These are phyloP conservation scores for Macrosoma leucophasiata DNA, from an alignment of 2,888 invertebrate species.

Conservation along the genomic window DNA sequence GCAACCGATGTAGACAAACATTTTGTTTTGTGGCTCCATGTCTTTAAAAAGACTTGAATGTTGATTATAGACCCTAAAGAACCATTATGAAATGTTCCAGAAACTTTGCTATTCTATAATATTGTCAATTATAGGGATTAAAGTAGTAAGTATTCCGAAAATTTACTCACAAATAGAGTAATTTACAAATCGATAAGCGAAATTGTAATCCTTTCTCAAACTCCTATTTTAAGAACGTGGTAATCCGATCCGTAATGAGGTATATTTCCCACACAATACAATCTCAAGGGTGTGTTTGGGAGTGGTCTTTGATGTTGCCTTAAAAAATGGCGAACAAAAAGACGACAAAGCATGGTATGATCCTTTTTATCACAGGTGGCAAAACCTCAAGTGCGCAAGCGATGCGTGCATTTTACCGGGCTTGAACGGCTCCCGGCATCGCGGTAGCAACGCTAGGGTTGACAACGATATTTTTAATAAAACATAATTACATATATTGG, in stretches of 20 bases:
- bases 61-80: too few species aligned
- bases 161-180: not conserved
- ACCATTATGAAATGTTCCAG: too few species aligned
- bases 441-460: too few species aligned
- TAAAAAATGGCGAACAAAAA: conserved; percentile 49
- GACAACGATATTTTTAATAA: too few species aligned
- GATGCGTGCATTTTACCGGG: conserved; percentile 51
- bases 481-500: too few species aligned
- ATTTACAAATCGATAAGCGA: conserved; percentile 32
- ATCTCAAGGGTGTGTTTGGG: conserved; percentile 18
- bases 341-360: conserved; percentile 36
- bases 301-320: conserved; percentile 33
- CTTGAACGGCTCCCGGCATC: conserved; percentile 34
- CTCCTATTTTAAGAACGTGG: conserved; percentile 29
- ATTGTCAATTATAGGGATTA: conserved; percentile 8
- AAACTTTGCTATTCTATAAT: too few species aligned
- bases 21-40: too few species aligned
- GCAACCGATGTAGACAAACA: too few species aligned
- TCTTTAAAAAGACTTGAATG: too few species aligned
- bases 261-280: conserved; percentile 36
- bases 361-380: conserved; percentile 64
- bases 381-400: conserved; percentile 63
- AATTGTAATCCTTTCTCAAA: conserved; percentile 40
- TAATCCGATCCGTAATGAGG: conserved; percentile 46
- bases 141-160: not conserved